Percentiles rank a stretch among this genome's conserved stretches.
phyloP scores from a whole-genome alignment of 2,888 invertebrate genomes.

The Harmothoe impar region DNA sequence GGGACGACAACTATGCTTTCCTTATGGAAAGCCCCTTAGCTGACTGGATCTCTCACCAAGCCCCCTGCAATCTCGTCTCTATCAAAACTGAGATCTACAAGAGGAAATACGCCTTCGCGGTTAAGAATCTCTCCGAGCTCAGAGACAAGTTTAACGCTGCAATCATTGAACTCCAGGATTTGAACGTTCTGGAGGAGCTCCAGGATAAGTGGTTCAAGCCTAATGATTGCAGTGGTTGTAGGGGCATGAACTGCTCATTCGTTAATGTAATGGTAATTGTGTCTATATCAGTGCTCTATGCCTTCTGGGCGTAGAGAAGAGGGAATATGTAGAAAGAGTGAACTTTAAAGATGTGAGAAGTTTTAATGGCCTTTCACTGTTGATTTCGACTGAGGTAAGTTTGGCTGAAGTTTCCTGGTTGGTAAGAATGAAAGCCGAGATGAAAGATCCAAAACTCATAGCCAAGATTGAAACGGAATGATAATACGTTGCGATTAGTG shows the following conservation, averaged over 20 bases:
- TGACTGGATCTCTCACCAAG: not conserved
- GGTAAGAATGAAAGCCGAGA: too few relatives aligned
- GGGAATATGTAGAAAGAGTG: too few relatives aligned
- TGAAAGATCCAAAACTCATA: too few relatives aligned
- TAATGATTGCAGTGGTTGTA: not conserved
- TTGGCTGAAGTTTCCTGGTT: too few relatives aligned
- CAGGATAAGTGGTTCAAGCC: slow-evolving; percentile 40
- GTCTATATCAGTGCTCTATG: not conserved
- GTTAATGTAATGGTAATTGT: not conserved
- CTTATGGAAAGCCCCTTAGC: slow-evolving; percentile 13
- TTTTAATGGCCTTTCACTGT: too few relatives aligned
- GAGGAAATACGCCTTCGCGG: slow-evolving; percentile 59
- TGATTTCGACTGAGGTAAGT: too few relatives aligned
- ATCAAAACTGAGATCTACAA: slow-evolving; percentile 55
- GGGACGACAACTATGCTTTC: slow-evolving; percentile 50
- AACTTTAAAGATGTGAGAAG: too few relatives aligned
- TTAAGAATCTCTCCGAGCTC: not conserved
- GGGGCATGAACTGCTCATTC: not conserved
- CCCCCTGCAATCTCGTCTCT: slow-evolving; percentile 38
- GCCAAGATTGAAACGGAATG: too few relatives aligned
- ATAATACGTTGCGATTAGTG: too few relatives aligned
- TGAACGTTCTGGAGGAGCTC: not conserved
- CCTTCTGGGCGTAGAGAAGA: not conserved
- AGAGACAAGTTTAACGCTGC: slow-evolving; percentile 53
- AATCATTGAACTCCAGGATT: not conserved